Percentiles rank a stretch among this genome's conserved stretches.
Conservation (phyloP, 2,888 invertebrate species). For the Philonicus albiceps region DNA sequence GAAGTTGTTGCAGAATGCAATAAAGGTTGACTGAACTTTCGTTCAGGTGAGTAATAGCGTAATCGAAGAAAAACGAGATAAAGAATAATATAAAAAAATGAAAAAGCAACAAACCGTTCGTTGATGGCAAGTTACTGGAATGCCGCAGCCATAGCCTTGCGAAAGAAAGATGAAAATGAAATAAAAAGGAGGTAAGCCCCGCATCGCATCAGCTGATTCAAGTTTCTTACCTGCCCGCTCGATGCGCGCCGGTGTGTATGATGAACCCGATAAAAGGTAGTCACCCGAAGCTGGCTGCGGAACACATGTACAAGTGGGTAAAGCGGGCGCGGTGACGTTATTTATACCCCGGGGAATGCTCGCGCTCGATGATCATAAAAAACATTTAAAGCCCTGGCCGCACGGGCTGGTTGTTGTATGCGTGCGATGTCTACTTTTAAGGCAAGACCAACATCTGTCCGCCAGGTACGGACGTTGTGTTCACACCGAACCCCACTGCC, state of each 20-base stretch:
- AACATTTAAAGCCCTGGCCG: neutral
- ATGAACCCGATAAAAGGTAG: conserved; percentile 24
- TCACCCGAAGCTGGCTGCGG: neutral
- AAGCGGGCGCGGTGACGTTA: neutral
- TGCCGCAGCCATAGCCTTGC: conserved; percentile 11
- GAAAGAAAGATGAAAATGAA: conserved; percentile 13
- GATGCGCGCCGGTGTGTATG: neutral
- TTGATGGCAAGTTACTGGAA: conserved; percentile 26
- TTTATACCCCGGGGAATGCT: neutral
- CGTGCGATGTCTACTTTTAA: neutral
- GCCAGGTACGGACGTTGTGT: neutral
- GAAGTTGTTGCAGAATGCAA: neutral
- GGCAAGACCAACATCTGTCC: conserved; percentile 2
- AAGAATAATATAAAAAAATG: neutral
- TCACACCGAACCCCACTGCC: neutral
- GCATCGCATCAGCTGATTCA: conserved; percentile 25
- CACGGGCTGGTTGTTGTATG: neutral
- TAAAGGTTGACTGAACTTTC: conserved; percentile 35
- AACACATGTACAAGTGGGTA: neutral
- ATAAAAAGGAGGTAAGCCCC: neutral
- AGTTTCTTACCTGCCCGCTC: conserved; percentile 4
- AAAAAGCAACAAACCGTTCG: conserved; percentile 27
- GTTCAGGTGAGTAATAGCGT: conserved; percentile 37
- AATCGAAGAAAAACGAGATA: neutral
- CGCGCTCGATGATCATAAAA: neutral